These are phyloP conservation scores for Nautilus pompilius DNA, from an alignment of 1,140 invertebrate species.

Conservation along the genomic window DNA sequence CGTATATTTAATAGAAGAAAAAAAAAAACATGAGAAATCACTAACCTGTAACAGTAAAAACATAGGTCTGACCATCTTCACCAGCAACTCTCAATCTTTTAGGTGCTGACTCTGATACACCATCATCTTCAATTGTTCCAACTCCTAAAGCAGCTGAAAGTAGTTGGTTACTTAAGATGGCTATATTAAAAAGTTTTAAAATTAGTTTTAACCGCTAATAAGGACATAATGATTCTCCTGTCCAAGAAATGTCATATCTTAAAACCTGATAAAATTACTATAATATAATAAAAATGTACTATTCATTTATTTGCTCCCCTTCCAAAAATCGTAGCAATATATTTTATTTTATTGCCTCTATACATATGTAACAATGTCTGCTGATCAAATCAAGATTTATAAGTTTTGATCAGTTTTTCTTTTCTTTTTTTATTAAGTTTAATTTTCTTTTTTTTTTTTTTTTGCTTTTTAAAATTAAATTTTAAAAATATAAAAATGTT, in stretches of 20 bases:
- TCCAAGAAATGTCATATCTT: neutral
- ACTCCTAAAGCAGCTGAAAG: constrained; percentile 1
- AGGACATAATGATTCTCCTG: neutral
- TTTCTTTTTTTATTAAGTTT: too few species aligned
- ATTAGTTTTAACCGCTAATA: neutral
- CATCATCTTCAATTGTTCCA: constrained; percentile 3
- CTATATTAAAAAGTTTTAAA: neutral
- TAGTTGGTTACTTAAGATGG: neutral
- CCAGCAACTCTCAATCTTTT: constrained; percentile 40
- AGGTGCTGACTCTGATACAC: constrained; percentile 22
- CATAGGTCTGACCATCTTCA: constrained; percentile 46
- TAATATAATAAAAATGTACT: neutral
- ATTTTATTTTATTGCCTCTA: neutral
- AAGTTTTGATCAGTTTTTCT: too few species aligned
- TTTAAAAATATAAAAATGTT: too few species aligned
- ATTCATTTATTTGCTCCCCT: neutral
- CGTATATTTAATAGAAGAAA: too few species aligned
- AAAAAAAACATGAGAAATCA: neutral
- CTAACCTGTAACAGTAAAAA: constrained; percentile 36
- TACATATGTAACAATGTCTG: too few species aligned
- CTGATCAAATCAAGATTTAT: too few species aligned
- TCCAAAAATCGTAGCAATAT: neutral
- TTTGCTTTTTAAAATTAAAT: too few species aligned
- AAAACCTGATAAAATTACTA: neutral
- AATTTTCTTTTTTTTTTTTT: too few species aligned